Conservation (phyloP, 2,113 vertebrate genomes). For the Sylvicapra grimmia region DNA sequence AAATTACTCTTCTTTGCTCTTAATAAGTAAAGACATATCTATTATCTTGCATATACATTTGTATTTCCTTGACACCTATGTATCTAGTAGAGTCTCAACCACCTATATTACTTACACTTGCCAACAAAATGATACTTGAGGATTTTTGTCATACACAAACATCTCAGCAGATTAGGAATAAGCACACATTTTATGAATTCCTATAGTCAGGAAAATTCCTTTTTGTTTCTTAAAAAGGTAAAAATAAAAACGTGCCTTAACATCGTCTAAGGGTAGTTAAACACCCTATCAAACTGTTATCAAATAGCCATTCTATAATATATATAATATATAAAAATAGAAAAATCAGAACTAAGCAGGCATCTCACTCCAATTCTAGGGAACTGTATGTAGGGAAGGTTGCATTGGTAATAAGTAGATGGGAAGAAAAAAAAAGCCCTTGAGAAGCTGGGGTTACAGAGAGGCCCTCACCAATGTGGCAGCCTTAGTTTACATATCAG, state of each 20-base stretch:
- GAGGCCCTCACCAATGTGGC: accelerated
- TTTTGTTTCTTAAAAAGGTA: background rate
- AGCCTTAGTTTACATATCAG: background rate
- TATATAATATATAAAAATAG: background rate
- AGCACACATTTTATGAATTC: background rate
- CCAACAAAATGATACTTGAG: background rate
- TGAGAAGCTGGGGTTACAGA: background rate
- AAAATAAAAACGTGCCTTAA: background rate
- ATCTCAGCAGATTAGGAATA: background rate
- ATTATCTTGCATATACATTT: background rate
- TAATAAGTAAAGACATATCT: background rate
- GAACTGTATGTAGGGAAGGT: background rate
- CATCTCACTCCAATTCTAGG: background rate
- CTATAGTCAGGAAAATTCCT: background rate
- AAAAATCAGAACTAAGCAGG: background rate
- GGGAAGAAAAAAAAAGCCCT: background rate
- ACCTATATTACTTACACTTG: background rate
- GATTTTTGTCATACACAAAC: background rate
- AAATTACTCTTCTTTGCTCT: background rate
- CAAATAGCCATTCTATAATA: background rate
- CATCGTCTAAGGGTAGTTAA: background rate
- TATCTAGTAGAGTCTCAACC: background rate
- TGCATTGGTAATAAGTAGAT: background rate
- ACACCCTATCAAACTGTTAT: background rate
- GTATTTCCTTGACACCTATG: background rate